Evolutionary conservation across 1,140 invertebrate genomes (phyloP).

Genomic region (Zaprionus ornatus): DNA sequence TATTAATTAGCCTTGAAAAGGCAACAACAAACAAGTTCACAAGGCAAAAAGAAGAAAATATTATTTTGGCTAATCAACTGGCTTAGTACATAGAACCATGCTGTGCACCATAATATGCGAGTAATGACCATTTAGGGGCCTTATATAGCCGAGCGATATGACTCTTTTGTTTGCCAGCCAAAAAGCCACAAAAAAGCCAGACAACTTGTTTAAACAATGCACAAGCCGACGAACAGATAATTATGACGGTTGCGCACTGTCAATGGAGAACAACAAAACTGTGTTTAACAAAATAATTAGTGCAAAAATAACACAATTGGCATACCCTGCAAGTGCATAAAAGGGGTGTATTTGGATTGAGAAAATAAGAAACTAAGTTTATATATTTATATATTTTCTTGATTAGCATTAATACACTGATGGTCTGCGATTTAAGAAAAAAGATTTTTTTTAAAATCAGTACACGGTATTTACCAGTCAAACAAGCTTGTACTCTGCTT

Average conservation of each 20-base stretch:
- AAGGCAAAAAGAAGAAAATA: neutral
- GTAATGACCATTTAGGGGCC: neutral
- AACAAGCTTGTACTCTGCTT: neutral
- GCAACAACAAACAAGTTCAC: neutral
- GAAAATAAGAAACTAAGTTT: no score
- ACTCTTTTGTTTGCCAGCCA: constrained; percentile 17
- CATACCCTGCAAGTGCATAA: neutral
- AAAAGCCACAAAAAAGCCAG: constrained; percentile 43
- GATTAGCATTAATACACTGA: no score
- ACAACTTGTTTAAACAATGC: constrained; percentile 62
- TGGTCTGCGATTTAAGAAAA: no score
- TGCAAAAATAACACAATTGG: constrained; percentile 34
- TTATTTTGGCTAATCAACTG: neutral
- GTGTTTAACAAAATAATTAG: constrained; percentile 54
- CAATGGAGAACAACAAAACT: constrained; percentile 50
- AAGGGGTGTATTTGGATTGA: neutral
- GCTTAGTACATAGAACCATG: neutral
- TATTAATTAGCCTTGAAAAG: constrained; percentile 65
- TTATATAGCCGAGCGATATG: constrained; percentile 4
- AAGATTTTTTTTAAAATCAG: no score
- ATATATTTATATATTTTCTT: no score
- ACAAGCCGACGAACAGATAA: constrained; percentile 42
- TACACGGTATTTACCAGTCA: no score
- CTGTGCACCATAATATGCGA: neutral
- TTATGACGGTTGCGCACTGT: constrained; percentile 49